These are phyloP conservation scores for Pteropus alecto DNA, from an alignment of 2,113 vertebrate genomes.

Conservation along the genomic window DNA sequence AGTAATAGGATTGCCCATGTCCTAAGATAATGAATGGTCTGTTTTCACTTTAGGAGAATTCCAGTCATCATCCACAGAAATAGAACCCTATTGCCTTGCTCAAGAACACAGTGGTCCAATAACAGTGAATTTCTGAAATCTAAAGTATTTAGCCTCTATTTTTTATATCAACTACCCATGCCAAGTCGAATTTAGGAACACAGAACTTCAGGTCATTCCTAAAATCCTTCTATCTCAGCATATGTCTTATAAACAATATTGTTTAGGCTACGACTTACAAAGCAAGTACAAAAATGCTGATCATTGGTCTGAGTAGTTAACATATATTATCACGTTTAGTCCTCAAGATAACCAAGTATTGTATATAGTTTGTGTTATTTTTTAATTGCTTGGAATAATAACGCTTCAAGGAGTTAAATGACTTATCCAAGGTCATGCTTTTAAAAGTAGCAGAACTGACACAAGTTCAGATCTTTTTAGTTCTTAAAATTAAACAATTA, in stretches of 20 bases:
- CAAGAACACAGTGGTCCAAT: not conserved
- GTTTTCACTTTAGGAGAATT: not conserved
- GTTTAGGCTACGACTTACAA: not conserved
- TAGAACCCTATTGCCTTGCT: not conserved
- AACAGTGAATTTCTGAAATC: not conserved
- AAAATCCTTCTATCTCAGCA: not conserved
- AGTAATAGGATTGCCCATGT: not conserved
- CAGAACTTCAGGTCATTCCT: not conserved
- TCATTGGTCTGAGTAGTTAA: not conserved
- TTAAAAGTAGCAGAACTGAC: not conserved
- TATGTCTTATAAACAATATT: not conserved
- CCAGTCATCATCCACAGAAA: not conserved
- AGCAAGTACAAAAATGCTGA: not conserved
- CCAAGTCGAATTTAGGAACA: not conserved
- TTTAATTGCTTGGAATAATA: not conserved
- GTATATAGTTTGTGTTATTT: not conserved
- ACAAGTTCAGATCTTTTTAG: not conserved
- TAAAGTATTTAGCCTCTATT: not conserved
- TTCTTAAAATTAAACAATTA: not conserved
- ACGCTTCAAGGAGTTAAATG: not conserved
- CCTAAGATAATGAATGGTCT: not conserved
- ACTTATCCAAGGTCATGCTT: not conserved
- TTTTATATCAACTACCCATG: not conserved
- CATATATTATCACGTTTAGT: not conserved
- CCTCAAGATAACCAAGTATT: not conserved